These are phyloP conservation scores for Argya squamiceps DNA, from an alignment of 2,797 vertebrate species.

Conservation along the genomic window DNA sequence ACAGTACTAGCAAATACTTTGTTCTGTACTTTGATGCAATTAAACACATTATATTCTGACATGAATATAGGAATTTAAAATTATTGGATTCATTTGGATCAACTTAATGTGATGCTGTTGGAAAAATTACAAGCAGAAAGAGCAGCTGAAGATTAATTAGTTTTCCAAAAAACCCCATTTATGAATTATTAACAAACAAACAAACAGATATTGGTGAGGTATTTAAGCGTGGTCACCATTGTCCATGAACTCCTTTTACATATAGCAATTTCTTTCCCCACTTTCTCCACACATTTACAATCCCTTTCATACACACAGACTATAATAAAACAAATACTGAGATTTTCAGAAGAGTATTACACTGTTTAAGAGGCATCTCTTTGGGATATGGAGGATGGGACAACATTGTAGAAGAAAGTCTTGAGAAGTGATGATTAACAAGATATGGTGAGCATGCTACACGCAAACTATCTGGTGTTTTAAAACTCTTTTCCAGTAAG, in stretches of 20 bases:
- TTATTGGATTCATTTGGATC: neutral
- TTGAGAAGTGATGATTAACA: neutral
- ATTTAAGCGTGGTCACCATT: neutral
- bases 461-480: neutral
- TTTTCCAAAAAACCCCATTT: neutral
- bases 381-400: neutral
- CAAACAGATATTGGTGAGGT: neutral
- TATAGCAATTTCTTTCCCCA: fast-evolving
- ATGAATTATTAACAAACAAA: neutral
- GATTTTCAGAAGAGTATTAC: neutral
- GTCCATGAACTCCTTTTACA: neutral
- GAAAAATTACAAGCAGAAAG: neutral
- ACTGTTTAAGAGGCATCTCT: neutral
- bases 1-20: neutral
- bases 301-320: neutral
- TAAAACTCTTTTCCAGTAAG: neutral
- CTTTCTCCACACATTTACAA: neutral
- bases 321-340: neutral
- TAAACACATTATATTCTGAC: neutral
- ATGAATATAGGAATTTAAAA: neutral
- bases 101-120: neutral
- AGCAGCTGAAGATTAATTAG: neutral
- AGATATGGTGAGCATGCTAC: neutral
- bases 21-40: neutral
- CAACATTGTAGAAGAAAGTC: neutral